Conservation (phyloP, 2,888 invertebrate species). For the Dynastes hyllus region DNA sequence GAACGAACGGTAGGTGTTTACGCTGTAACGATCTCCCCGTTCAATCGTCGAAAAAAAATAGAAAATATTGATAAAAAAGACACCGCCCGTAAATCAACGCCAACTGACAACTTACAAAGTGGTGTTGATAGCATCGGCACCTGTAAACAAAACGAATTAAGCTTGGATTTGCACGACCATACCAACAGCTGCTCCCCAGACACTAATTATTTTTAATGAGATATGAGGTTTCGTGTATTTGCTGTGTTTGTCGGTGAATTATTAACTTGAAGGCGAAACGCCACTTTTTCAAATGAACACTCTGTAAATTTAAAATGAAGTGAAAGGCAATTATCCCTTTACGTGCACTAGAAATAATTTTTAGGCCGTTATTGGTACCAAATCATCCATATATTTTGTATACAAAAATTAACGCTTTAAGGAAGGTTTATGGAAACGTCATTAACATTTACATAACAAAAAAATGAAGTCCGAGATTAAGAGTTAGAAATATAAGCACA, state of each 20-base stretch:
- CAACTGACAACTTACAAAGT: slow-evolving; percentile 18
- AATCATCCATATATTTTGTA: too few species aligned
- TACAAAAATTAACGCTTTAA: too few species aligned
- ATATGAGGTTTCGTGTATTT: background rate
- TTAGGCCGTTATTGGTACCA: too few species aligned
- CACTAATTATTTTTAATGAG: slow-evolving; percentile 19
- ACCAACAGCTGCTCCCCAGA: slow-evolving; percentile 4
- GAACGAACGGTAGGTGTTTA: background rate
- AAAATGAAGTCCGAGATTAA: too few species aligned
- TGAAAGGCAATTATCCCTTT: too few species aligned
- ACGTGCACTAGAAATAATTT: too few species aligned
- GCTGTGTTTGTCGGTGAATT: background rate
- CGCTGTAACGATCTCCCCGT: background rate
- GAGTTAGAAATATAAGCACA: too few species aligned
- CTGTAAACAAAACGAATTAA: slow-evolving; percentile 33
- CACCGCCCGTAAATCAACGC: slow-evolving; percentile 15
- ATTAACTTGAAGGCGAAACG: background rate
- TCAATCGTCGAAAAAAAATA: slow-evolving; percentile 3
- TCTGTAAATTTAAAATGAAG: too few species aligned
- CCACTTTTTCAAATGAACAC: too few species aligned
- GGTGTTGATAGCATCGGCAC: slow-evolving; percentile 19
- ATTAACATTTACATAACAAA: too few species aligned
- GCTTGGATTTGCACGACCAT: background rate
- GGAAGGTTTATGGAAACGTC: too few species aligned
- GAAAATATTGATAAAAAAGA: slow-evolving; percentile 10